Evolutionary conservation across 2,888 invertebrate genomes (phyloP).

Genomic region (Eupithecia vulgata): DNA sequence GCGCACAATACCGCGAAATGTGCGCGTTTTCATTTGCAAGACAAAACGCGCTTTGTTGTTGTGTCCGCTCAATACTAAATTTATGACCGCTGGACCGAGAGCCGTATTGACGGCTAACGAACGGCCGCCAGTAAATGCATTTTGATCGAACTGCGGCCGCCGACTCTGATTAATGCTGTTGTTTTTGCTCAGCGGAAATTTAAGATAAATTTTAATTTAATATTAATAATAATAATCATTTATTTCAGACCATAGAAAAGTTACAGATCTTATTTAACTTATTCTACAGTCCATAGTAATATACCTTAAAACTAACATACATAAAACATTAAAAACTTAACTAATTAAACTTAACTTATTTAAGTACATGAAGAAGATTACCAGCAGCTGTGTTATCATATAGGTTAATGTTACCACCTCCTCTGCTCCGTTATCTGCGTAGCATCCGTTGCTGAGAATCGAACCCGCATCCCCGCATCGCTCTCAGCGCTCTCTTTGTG

Average conservation of each 20-base stretch:
- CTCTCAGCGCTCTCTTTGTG: not conserved
- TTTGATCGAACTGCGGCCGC: slow-evolving; percentile 63
- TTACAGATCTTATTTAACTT: too few species aligned
- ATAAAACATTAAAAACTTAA: too few species aligned
- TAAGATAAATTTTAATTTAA: too few species aligned
- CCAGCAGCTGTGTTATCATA: not conserved
- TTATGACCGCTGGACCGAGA: slow-evolving; percentile 81
- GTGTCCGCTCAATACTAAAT: slow-evolving; percentile 83
- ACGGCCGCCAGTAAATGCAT: slow-evolving; percentile 77
- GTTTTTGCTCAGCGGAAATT: slow-evolving; percentile 13
- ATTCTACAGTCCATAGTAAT: too few species aligned
- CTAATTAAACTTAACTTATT: too few species aligned
- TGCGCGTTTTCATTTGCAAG: slow-evolving; percentile 85
- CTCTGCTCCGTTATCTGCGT: not conserved
- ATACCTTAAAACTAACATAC: too few species aligned
- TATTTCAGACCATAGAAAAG: too few species aligned
- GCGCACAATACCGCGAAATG: slow-evolving; percentile 84
- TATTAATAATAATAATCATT: too few species aligned
- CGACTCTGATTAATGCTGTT: slow-evolving; percentile 43
- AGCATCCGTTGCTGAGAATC: not conserved
- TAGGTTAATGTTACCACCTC: not conserved
- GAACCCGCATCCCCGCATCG: not conserved
- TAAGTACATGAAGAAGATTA: not conserved
- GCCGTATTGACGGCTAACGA: slow-evolving; percentile 81
- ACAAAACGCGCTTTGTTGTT: slow-evolving; percentile 84